Percentiles rank a stretch among this genome's conserved stretches.
Conservation (phyloP, 2,797 vertebrate species). For the Xerus rutilus region DNA sequence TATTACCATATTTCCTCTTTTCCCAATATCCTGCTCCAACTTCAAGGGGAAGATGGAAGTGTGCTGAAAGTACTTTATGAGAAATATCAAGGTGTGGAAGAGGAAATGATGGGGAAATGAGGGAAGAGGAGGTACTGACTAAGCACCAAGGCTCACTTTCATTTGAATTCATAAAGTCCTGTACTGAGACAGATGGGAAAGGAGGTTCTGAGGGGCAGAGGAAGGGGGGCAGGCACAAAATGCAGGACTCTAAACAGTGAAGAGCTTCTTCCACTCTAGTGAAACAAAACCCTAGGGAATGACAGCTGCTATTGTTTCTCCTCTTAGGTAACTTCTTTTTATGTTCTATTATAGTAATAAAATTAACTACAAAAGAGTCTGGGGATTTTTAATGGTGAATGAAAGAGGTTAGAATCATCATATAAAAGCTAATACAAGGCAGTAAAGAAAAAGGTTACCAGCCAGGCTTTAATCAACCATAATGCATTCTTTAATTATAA, state of each 20-base stretch:
- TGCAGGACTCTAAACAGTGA: slow-evolving; percentile 49
- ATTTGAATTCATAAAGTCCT: slow-evolving; percentile 52
- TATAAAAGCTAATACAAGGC: background rate
- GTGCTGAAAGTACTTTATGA: background rate
- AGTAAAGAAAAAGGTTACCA: slow-evolving; percentile 36
- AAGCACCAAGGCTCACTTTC: slow-evolving; percentile 36
- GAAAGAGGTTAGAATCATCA: background rate
- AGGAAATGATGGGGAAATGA: background rate
- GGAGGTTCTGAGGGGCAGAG: rapidly evolving
- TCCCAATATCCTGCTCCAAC: background rate
- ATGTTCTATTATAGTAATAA: background rate
- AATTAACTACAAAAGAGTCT: slow-evolving; percentile 14
- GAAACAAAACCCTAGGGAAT: background rate
- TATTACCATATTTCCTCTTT: background rate
- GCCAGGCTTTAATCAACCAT: slow-evolving; percentile 33
- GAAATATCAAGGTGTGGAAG: background rate
- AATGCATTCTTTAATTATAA: slow-evolving; percentile 51
- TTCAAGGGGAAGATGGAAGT: background rate
- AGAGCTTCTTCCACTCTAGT: background rate
- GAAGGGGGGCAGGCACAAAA: background rate
- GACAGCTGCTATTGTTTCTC: background rate
- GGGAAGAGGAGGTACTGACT: background rate
- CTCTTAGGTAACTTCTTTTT: background rate
- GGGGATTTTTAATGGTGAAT: slow-evolving; percentile 10
- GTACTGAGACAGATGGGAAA: background rate